A percentile compares a stretch with the other conserved stretches of the same genome.
Evolutionary conservation across 2,888 invertebrate species (phyloP).

Genomic region (Entomobrya proxima): DNA sequence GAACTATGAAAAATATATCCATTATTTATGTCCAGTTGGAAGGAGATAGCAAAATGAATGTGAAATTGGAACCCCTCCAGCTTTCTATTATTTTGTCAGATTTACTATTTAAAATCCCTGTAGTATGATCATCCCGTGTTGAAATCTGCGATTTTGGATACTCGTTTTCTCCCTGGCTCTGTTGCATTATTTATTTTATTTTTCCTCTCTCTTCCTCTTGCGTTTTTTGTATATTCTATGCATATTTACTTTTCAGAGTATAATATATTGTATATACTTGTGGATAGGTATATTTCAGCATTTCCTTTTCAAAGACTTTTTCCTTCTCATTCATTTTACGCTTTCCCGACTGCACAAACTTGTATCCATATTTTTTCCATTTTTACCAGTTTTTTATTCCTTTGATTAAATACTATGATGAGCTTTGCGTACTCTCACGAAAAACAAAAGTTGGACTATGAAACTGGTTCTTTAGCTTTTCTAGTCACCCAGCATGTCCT

Average conservation of each 20-base stretch:
- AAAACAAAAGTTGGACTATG: slow-evolving; percentile 18
- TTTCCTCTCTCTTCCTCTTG: not conserved
- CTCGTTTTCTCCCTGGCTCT: not conserved
- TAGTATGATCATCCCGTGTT: not conserved
- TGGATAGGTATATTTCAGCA: not conserved
- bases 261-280: not conserved
- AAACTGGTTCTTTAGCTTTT: no score
- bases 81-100: slow-evolving; percentile 45
- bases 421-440: no score
- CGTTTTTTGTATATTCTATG: not conserved
- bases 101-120: slow-evolving; percentile 45
- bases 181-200: slow-evolving; percentile 4
- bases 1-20: slow-evolving; percentile 13
- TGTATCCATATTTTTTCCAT: not conserved
- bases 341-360: not conserved
- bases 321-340: not conserved
- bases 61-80: slow-evolving; percentile 56
- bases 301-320: not conserved
- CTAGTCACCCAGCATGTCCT: not conserved
- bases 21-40: slow-evolving; percentile 48
- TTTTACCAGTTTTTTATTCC: not conserved
- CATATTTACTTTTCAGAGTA: not conserved
- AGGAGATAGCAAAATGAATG: slow-evolving; percentile 21
- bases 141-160: slow-evolving; percentile 3
- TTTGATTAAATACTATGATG: not conserved